These are phyloP conservation scores for Nezara viridula DNA, from an alignment of 2,888 invertebrate genomes.

Conservation along the genomic window DNA sequence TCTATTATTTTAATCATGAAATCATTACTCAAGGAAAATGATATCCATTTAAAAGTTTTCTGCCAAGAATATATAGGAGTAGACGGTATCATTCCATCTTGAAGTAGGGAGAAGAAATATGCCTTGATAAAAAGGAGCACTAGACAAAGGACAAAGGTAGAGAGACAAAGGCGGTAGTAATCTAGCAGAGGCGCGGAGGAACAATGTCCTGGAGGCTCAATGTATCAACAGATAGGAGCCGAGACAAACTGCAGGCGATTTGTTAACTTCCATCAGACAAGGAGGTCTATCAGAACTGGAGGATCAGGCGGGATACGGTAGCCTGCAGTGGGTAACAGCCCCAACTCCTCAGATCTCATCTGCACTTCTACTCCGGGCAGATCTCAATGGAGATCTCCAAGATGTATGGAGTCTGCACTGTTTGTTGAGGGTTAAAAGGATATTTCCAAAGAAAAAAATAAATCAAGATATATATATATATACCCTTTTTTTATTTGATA, in stretches of 20 bases:
- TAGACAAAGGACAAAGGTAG: slow-evolving; percentile 46
- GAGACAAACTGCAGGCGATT: slow-evolving; percentile 24
- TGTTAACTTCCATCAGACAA: slow-evolving; percentile 22
- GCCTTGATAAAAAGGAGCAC: not conserved
- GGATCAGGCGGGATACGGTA: not conserved
- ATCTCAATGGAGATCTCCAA: slow-evolving; percentile 1
- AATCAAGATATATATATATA: too few relatives aligned
- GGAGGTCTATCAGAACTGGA: slow-evolving; percentile 3
- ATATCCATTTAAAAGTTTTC: not conserved
- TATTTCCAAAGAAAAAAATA: not conserved
- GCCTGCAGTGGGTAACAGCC: not conserved
- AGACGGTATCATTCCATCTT: not conserved
- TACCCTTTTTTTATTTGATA: too few relatives aligned
- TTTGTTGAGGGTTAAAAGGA: not conserved
- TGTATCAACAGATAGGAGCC: not conserved
- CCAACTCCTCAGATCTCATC: slow-evolving; percentile 27
- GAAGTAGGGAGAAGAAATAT: not conserved
- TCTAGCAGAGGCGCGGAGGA: not conserved
- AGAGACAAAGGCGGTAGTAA: not conserved
- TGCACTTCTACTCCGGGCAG: not conserved
- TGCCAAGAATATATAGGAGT: not conserved
- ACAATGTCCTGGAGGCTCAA: slow-evolving; percentile 31
- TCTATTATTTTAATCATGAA: not conserved
- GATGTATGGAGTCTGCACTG: not conserved
- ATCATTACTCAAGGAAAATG: not conserved